Conservation (phyloP, 1,140 invertebrate genomes). For the Calliopsis andreniformis region DNA sequence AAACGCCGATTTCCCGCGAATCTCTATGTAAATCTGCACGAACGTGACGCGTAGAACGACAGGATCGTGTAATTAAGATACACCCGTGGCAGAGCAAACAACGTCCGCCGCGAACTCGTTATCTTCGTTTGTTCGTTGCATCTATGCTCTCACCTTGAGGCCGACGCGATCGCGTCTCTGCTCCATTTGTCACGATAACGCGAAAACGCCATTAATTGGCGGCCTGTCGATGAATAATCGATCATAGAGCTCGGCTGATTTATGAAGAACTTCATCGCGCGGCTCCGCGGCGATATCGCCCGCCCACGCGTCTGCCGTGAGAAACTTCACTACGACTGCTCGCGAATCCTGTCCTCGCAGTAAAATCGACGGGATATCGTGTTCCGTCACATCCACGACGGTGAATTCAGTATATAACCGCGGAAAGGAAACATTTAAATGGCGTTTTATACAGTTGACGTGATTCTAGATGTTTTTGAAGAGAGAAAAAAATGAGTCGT, state of each 20-base stretch:
- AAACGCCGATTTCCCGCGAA: neutral
- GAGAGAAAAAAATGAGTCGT: slow-evolving; percentile 17
- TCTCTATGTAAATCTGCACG: neutral
- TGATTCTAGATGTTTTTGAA: neutral
- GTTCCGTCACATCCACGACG: neutral
- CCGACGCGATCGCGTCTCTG: slow-evolving; percentile 15
- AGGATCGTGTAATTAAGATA: slow-evolving; percentile 15
- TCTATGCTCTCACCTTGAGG: slow-evolving; percentile 20
- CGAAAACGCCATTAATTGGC: slow-evolving; percentile 42
- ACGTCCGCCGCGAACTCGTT: neutral
- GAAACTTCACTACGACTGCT: neutral
- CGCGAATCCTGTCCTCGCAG: neutral
- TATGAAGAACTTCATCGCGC: slow-evolving; percentile 20
- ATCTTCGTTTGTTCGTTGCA: slow-evolving; percentile 8
- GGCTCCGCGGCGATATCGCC: slow-evolving; percentile 2
- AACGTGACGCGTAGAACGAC: no score
- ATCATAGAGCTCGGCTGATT: slow-evolving; percentile 20
- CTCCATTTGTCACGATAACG: slow-evolving; percentile 47
- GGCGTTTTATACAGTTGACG: no score
- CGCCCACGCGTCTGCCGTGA: slow-evolving; percentile 17
- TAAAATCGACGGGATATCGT: neutral
- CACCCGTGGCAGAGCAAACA: slow-evolving; percentile 13
- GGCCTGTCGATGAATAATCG: slow-evolving; percentile 35
- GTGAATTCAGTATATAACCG: neutral
- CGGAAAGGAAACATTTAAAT: no score